Conservation (phyloP, 2,797 vertebrate species). For the Macropus fuliginosus region DNA sequence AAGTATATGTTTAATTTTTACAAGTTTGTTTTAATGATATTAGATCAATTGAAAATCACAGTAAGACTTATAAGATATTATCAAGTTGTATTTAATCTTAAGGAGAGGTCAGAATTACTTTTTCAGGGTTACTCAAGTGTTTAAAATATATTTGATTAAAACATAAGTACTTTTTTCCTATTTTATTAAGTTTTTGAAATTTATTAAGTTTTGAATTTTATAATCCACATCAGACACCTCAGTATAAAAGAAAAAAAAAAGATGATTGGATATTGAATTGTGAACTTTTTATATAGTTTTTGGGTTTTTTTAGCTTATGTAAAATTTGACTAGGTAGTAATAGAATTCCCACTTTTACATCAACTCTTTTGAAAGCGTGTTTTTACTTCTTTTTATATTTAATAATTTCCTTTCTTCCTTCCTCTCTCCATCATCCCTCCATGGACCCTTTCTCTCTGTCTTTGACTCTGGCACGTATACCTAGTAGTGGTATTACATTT, state of each 20-base stretch:
- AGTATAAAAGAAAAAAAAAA: not conserved
- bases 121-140: not conserved
- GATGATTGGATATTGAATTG: not conserved
- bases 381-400: not conserved
- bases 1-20: conserved; percentile 50
- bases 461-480: not conserved
- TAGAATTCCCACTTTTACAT: not conserved
- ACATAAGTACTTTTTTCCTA: too few species aligned
- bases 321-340: not conserved
- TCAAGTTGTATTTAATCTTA: not conserved
- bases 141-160: not conserved
- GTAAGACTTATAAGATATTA: conserved; percentile 1
- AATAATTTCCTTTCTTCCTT: not conserved
- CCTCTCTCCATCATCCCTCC: not conserved
- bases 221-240: not conserved
- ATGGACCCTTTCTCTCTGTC: not conserved
- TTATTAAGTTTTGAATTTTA: not conserved
- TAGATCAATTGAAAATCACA: not conserved
- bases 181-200: too few species aligned
- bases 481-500: not conserved
- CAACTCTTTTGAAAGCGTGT: not conserved
- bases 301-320: not conserved
- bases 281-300: not conserved
- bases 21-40: conserved; percentile 31
- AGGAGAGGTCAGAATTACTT: not conserved